phyloP scores from a whole-genome alignment of 2,113 vertebrate species.

The Ahaetulla prasina region DNA sequence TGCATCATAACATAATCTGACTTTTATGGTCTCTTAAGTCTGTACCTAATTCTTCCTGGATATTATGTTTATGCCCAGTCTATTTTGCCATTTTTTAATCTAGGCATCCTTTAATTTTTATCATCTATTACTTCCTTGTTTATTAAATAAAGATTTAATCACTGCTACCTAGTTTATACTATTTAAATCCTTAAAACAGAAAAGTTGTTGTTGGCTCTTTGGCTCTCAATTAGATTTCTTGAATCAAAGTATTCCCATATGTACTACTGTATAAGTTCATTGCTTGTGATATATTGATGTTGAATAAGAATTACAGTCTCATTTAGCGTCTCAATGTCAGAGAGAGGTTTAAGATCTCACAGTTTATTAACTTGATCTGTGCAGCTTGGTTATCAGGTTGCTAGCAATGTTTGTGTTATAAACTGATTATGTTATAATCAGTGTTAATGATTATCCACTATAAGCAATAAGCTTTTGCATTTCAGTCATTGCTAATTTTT shows the following conservation, averaged over 20 bases:
- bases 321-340: background rate
- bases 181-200: background rate
- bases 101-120: background rate
- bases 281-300: background rate
- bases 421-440: background rate
- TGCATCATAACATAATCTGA: background rate
- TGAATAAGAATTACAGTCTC: background rate
- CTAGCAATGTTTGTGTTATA: background rate
- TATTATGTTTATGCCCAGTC: background rate
- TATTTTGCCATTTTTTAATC: background rate
- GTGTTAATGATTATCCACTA: background rate
- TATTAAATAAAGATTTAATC: background rate
- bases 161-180: background rate
- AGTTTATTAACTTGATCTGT: background rate
- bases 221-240: background rate
- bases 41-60: background rate
- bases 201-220: background rate
- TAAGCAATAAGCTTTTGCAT: background rate
- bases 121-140: background rate
- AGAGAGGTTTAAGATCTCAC: background rate
- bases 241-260: background rate
- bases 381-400: background rate
- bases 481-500: background rate
- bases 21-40: background rate
- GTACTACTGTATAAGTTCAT: background rate